Conservation (phyloP, 2,888 invertebrate genomes). For the Neoascia interrupta region DNA sequence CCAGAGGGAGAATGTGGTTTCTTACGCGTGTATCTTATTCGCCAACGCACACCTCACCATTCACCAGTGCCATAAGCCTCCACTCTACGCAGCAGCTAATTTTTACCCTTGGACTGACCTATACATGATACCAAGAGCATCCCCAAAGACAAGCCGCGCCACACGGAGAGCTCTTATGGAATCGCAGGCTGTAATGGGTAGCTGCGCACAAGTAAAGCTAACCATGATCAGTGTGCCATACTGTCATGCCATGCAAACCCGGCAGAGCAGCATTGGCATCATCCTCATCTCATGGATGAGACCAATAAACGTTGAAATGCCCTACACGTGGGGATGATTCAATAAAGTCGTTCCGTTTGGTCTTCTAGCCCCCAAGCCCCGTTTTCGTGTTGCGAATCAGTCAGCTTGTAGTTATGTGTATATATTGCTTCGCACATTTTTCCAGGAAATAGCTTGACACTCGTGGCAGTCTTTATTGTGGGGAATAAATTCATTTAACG, state of each 20-base stretch:
- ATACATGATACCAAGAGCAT: constrained; percentile 32
- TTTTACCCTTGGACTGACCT: constrained; percentile 68
- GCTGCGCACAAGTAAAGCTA: constrained; percentile 53
- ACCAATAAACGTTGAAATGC: constrained; percentile 41
- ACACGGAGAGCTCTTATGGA: constrained; percentile 10
- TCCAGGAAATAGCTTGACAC: constrained; percentile 42
- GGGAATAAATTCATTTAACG: constrained; percentile 53
- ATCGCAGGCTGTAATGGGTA: constrained; percentile 28
- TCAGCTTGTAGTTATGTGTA: neutral
- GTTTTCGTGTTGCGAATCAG: neutral
- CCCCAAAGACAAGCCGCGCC: constrained; percentile 16
- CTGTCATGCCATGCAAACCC: constrained; percentile 14
- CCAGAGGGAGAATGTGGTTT: neutral
- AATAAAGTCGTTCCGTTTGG: constrained; percentile 31
- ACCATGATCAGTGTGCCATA: constrained; percentile 33
- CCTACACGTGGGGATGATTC: constrained; percentile 57
- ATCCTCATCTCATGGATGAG: constrained; percentile 28
- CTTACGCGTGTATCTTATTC: neutral
- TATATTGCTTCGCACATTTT: constrained; percentile 11
- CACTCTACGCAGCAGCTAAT: constrained; percentile 36
- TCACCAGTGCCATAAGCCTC: constrained; percentile 11
- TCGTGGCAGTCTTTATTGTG: constrained; percentile 44
- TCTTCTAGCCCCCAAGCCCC: neutral
- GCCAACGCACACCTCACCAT: constrained; percentile 15
- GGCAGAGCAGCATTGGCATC: neutral